phyloP scores from a whole-genome alignment of 2,113 vertebrate species.

The Climacteris rufus region DNA sequence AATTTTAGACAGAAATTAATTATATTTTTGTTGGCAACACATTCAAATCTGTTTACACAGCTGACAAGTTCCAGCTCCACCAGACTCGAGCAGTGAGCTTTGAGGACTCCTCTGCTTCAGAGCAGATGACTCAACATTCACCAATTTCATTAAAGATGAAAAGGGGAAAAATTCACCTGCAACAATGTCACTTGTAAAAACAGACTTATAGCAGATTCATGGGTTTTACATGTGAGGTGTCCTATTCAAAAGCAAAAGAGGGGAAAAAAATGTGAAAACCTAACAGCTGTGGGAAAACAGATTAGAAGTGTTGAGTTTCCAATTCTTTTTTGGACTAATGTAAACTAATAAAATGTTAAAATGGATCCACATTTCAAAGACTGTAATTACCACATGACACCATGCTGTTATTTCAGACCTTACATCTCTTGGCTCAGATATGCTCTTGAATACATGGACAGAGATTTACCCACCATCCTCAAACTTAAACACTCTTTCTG shows the following conservation, averaged over 20 bases:
- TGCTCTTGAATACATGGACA: neutral
- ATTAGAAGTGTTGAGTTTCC: constrained; percentile 59
- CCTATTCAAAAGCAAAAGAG: constrained; percentile 12
- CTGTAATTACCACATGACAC: constrained; percentile 62
- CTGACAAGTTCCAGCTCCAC: constrained; percentile 76
- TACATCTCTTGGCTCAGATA: neutral
- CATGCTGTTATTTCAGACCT: constrained; percentile 60
- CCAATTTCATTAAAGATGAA: constrained; percentile 70
- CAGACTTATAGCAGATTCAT: constrained; percentile 42
- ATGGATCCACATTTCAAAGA: constrained; percentile 49
- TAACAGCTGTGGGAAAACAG: constrained; percentile 55
- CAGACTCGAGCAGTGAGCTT: constrained; percentile 69
- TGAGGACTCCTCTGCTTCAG: constrained; percentile 64
- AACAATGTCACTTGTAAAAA: constrained; percentile 72
- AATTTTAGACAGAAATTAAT: constrained; percentile 79
- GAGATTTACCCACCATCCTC: neutral
- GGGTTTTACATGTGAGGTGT: constrained; percentile 31
- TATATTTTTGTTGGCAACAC: constrained; percentile 81
- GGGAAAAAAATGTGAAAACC: neutral
- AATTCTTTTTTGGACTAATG: constrained; percentile 52
- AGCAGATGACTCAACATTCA: constrained; percentile 76
- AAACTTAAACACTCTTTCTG: neutral
- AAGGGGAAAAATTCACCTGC: constrained; percentile 61
- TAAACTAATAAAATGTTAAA: constrained; percentile 53
- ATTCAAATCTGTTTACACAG: constrained; percentile 79